Conservation (phyloP, 2,888 invertebrate species). For the Pecten maximus region DNA sequence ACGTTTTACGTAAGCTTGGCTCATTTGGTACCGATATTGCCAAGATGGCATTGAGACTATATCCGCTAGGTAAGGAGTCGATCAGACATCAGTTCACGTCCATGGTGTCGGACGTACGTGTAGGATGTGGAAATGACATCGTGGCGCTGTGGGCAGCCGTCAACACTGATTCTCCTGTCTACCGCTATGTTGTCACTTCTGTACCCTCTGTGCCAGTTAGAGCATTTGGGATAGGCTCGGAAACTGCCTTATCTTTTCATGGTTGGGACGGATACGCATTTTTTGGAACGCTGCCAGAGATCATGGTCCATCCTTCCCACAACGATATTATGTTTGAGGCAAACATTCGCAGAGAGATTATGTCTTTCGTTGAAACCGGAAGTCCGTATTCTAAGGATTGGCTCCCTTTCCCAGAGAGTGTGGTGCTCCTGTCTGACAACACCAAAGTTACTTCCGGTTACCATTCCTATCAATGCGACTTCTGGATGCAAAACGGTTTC, state of each 20-base stretch:
- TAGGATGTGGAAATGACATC: slow-evolving; percentile 72
- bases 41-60: slow-evolving; percentile 62
- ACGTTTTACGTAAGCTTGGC: slow-evolving; percentile 69
- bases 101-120: slow-evolving; percentile 76
- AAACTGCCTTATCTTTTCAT: slow-evolving; percentile 69
- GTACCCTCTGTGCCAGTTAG: slow-evolving; percentile 68
- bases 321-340: slow-evolving; percentile 66
- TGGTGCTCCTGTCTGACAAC: slow-evolving; percentile 62
- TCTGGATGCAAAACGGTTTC: slow-evolving; percentile 71
- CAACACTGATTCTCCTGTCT: slow-evolving; percentile 65
- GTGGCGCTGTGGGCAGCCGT: slow-evolving; percentile 61
- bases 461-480: slow-evolving; percentile 70
- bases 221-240: slow-evolving; percentile 57
- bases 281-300: slow-evolving; percentile 65
- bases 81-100: slow-evolving; percentile 74
- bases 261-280: slow-evolving; percentile 74
- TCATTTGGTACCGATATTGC: slow-evolving; percentile 68
- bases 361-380: slow-evolving; percentile 68
- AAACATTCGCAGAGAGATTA: slow-evolving; percentile 67
- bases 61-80: slow-evolving; percentile 59
- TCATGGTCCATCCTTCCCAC: slow-evolving; percentile 60
- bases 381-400: slow-evolving; percentile 60
- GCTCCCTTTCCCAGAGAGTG: slow-evolving; percentile 64
- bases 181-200: slow-evolving; percentile 72
- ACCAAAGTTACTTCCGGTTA: slow-evolving; percentile 58